These are phyloP conservation scores for Venturia canescens DNA, from an alignment of 1,140 invertebrate species.

Conservation along the genomic window DNA sequence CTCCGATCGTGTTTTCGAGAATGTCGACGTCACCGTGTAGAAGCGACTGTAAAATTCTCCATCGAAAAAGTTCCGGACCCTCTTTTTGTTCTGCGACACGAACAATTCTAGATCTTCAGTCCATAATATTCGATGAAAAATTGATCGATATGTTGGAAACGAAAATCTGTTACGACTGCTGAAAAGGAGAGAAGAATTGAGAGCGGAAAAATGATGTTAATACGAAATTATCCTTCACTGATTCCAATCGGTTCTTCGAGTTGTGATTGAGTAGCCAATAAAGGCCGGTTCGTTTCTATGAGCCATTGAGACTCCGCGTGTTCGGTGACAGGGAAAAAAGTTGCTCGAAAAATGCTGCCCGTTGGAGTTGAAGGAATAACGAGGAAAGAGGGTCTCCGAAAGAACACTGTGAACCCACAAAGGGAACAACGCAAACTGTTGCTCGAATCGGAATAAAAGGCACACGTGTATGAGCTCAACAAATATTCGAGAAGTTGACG, in stretches of 20 bases:
- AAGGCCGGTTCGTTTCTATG: neutral
- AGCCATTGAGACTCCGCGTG: neutral
- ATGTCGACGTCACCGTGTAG: neutral
- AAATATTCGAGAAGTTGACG: constrained; percentile 24
- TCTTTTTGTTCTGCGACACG: neutral
- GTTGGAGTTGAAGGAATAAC: neutral
- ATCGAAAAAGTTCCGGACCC: neutral
- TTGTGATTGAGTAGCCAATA: neutral
- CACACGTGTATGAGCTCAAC: neutral
- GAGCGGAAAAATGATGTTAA: neutral
- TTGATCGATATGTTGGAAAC: neutral
- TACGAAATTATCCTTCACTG: neutral
- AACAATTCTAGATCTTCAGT: neutral
- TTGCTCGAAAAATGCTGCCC: neutral
- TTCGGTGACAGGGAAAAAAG: neutral
- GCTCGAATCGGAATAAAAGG: neutral
- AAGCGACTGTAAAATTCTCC: neutral
- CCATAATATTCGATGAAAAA: neutral
- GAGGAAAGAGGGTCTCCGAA: neutral
- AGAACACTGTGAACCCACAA: neutral
- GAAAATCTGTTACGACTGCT: neutral
- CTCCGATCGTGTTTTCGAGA: neutral
- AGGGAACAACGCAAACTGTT: constrained; percentile 18
- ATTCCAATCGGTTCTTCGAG: neutral
- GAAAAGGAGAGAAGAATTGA: neutral